phyloP scores from a whole-genome alignment of 2,888 invertebrate genomes.

The Charanyca ferruginea region DNA sequence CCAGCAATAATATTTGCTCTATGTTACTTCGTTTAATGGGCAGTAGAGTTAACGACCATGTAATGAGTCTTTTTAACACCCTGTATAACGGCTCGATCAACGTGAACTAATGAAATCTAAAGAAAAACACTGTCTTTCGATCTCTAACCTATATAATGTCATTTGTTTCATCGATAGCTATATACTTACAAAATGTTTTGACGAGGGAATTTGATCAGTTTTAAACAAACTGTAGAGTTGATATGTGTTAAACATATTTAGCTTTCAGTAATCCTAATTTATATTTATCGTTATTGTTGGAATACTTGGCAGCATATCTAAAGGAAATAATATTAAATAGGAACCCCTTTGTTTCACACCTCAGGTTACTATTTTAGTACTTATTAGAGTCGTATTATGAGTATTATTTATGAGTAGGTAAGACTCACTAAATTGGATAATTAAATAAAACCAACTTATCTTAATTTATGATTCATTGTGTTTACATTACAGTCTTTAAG shows the following conservation, averaged over 20 bases:
- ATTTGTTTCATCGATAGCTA: not conserved
- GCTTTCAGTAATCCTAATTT: conserved; percentile 20
- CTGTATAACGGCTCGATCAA: no score
- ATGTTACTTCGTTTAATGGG: no score
- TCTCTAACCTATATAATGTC: not conserved
- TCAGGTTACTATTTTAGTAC: not conserved
- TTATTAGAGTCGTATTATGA: no score
- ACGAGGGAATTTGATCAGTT: not conserved
- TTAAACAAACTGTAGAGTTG: no score
- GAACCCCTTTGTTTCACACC: conserved; percentile 9
- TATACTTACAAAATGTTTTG: not conserved
- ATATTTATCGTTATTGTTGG: conserved; percentile 3
- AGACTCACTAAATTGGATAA: not conserved
- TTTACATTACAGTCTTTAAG: not conserved
- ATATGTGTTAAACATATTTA: not conserved
- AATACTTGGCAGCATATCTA: conserved; percentile 22
- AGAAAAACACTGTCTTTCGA: not conserved
- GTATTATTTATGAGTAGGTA: not conserved
- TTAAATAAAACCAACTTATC: not conserved
- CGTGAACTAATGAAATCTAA: not conserved
- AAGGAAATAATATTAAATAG: conserved; percentile 6
- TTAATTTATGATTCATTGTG: conserved; percentile 4
- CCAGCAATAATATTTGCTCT: no score
- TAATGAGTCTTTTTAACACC: no score
- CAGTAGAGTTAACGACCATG: no score